Evolutionary conservation across 2,797 vertebrate species (phyloP).

Genomic region (Enteromius afrohamiltoni): DNA sequence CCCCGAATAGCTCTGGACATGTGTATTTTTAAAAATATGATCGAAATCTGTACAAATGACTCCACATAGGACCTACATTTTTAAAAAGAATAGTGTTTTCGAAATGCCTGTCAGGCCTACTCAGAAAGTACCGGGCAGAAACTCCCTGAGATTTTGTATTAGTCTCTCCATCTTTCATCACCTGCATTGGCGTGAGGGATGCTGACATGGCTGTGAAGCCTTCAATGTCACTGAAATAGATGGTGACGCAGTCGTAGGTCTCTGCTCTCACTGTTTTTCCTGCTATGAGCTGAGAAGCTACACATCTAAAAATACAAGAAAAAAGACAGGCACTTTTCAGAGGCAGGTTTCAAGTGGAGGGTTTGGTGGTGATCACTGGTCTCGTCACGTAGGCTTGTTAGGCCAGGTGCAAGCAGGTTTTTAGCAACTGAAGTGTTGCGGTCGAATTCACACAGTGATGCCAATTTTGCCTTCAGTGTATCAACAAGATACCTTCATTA

Average conservation of each 20-base stretch:
- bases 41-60: neutral
- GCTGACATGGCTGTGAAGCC: slow-evolving; percentile 64
- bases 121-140: neutral
- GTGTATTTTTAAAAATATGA: neutral
- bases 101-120: neutral
- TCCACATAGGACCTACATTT: neutral
- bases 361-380: slow-evolving; percentile 20
- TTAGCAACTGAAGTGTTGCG: slow-evolving; percentile 1
- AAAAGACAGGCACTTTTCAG: slow-evolving; percentile 39
- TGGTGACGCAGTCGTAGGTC: slow-evolving; percentile 63
- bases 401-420: slow-evolving; percentile 32
- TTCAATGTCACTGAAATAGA: slow-evolving; percentile 69
- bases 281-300: slow-evolving; percentile 63
- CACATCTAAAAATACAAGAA: slow-evolving; percentile 59
- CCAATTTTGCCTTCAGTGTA: neutral
- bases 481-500: neutral
- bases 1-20: neutral
- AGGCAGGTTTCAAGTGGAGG: slow-evolving; percentile 31
- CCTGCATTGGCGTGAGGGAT: slow-evolving; percentile 65
- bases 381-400: slow-evolving; percentile 25
- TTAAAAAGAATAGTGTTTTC: neutral
- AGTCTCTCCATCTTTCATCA: slow-evolving; percentile 30
- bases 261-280: slow-evolving; percentile 63
- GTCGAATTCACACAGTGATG: neutral
- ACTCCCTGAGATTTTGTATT: neutral